phyloP scores from a whole-genome alignment of 1,140 invertebrate species.

The Thalassaphorura encarpata region DNA sequence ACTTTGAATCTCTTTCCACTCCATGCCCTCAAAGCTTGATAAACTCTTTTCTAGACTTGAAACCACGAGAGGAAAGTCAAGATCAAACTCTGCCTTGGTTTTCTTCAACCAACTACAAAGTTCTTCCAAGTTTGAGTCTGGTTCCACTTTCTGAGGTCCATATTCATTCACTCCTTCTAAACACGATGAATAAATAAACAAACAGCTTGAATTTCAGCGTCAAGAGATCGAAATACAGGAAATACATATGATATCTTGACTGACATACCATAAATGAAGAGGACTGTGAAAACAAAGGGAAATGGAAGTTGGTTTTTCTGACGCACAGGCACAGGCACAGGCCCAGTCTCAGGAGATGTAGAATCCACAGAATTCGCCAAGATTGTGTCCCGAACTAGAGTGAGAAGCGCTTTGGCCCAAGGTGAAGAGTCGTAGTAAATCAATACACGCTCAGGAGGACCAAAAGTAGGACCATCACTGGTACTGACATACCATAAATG shows the following conservation, averaged over 20 bases:
- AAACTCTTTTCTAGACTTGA: conserved; percentile 20
- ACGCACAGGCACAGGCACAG: too few relatives aligned
- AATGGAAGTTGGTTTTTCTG: conserved; percentile 16
- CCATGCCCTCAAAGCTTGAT: background rate
- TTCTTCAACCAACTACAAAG: conserved; percentile 6
- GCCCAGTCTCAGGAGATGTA: background rate
- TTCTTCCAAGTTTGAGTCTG: background rate
- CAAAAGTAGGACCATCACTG: background rate
- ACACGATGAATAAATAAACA: background rate
- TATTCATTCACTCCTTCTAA: background rate
- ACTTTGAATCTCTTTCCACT: background rate
- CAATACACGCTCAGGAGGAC: conserved; percentile 11
- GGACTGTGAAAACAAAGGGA: conserved; percentile 22
- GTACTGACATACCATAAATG: background rate
- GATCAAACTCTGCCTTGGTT: conserved; percentile 1
- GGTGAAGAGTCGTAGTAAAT: conserved; percentile 21
- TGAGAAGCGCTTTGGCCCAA: conserved; percentile 11
- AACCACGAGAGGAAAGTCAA: conserved; percentile 11
- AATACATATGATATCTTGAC: background rate
- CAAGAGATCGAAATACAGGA: background rate
- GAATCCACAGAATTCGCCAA: background rate
- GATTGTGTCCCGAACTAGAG: conserved; percentile 18
- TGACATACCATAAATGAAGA: conserved; percentile 22
- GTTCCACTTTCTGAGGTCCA: background rate
- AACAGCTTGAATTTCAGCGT: background rate